Evolutionary conservation across 2,113 vertebrate genomes (phyloP).

Genomic region (Tonatia bakeri): DNA sequence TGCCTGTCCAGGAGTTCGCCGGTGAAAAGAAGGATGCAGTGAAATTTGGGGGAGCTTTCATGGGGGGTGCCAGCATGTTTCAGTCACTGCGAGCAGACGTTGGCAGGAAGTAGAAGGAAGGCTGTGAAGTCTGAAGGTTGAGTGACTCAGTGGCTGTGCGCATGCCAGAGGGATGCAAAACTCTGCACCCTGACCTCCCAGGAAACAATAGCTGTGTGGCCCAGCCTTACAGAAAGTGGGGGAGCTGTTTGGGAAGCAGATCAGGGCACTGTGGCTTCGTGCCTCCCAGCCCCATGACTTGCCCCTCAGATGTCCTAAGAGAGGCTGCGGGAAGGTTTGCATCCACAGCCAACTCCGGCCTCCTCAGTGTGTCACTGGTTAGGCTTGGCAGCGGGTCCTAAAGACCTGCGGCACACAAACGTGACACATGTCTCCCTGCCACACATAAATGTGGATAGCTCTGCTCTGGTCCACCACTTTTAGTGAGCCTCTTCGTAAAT

Average conservation of each 20-base stretch:
- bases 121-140: neutral
- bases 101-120: neutral
- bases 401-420: rapidly evolving
- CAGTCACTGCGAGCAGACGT: neutral
- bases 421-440: neutral
- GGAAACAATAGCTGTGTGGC: neutral
- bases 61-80: too few species aligned
- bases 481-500: neutral
- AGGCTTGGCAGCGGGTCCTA: neutral
- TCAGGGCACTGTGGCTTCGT: neutral
- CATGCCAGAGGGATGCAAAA: neutral
- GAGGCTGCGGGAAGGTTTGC: neutral
- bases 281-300: too few species aligned
- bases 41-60: neutral
- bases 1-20: neutral
- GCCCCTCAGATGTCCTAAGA: neutral
- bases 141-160: neutral
- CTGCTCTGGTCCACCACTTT: too few species aligned
- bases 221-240: neutral
- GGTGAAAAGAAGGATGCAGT: too few species aligned
- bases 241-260: neutral
- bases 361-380: rapidly evolving
- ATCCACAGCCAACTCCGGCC: neutral
- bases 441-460: rapidly evolving
- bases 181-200: neutral